Conservation (phyloP, 2,888 invertebrate species). For the Tineola bisselliella region DNA sequence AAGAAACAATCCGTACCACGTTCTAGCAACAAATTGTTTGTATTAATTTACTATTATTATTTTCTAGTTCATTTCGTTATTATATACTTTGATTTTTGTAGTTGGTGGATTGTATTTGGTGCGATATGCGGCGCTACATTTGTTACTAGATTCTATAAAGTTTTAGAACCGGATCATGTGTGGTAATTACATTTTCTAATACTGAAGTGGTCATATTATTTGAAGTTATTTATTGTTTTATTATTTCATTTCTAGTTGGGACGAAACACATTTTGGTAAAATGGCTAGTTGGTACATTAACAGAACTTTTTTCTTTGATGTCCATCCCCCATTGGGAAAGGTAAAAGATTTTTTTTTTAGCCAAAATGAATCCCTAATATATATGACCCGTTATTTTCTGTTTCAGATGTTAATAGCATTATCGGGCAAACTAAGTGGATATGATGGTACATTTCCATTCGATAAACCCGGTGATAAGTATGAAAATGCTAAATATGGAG, state of each 20-base stretch:
- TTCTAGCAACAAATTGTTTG: neutral
- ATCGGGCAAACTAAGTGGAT: conserved; percentile 91
- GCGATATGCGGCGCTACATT: conserved; percentile 73
- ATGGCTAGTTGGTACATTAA: conserved; percentile 99
- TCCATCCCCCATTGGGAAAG: conserved; percentile 97
- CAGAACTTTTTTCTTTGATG: conserved; percentile 97
- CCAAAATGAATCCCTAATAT: too few relatives aligned
- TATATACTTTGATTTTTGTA: conserved; percentile 20
- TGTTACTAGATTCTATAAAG: conserved; percentile 86
- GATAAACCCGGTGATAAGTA: conserved; percentile 97
- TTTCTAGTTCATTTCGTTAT: too few relatives aligned
- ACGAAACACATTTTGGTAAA: conserved; percentile 99
- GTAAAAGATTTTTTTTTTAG: too few relatives aligned
- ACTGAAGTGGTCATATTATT: too few relatives aligned
- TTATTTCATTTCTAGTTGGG: conserved; percentile 73
- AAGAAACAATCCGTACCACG: neutral
- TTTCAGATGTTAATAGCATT: conserved; percentile 93
- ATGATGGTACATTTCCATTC: conserved; percentile 93
- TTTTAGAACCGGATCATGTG: conserved; percentile 91
- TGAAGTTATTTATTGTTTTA: too few relatives aligned
- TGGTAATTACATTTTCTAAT: conserved; percentile 69
- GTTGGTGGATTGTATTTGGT: conserved; percentile 74
- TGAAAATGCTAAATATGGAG: conserved; percentile 85
- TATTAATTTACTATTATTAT: neutral
- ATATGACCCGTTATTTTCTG: neutral